These are phyloP conservation scores for Bufo bufo DNA, from an alignment of 2,113 vertebrate genomes.

Conservation along the genomic window DNA sequence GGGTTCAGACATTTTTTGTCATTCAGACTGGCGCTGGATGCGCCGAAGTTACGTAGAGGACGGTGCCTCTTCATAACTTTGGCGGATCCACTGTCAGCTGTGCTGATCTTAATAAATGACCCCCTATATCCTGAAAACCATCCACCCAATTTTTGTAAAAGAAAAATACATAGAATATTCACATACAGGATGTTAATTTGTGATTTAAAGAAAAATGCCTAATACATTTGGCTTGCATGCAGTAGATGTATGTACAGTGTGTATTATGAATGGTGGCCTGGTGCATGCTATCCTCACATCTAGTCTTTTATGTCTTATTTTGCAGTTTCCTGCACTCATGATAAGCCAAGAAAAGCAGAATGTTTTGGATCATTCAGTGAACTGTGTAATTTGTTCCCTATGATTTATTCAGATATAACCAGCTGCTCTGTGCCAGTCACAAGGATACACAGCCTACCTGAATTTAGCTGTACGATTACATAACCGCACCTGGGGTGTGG, in stretches of 20 bases:
- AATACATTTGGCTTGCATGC: too few relatives aligned
- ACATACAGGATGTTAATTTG: too few relatives aligned
- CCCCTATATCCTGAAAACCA: too few relatives aligned
- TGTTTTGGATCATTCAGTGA: constrained; percentile 6
- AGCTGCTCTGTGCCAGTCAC: constrained; percentile 21
- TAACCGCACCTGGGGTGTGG: neutral
- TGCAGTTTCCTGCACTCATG: neutral
- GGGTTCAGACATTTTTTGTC: too few relatives aligned
- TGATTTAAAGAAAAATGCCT: too few relatives aligned
- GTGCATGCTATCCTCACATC: neutral
- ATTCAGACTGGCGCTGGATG: too few relatives aligned
- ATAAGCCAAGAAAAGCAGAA: neutral
- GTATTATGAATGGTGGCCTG: neutral
- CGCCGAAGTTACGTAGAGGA: too few relatives aligned
- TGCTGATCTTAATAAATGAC: neutral
- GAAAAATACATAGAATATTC: too few relatives aligned
- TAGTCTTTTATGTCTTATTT: constrained; percentile 7
- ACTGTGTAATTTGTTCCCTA: constrained; percentile 11
- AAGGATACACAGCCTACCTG: constrained; percentile 9
- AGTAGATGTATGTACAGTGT: neutral
- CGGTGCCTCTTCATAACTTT: too few relatives aligned
- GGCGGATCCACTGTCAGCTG: too few relatives aligned
- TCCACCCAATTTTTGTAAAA: too few relatives aligned
- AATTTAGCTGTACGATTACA: neutral
- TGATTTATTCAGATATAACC: constrained; percentile 23